phyloP scores from a whole-genome alignment of 2,888 invertebrate genomes.

The Drosophila phalerata region DNA sequence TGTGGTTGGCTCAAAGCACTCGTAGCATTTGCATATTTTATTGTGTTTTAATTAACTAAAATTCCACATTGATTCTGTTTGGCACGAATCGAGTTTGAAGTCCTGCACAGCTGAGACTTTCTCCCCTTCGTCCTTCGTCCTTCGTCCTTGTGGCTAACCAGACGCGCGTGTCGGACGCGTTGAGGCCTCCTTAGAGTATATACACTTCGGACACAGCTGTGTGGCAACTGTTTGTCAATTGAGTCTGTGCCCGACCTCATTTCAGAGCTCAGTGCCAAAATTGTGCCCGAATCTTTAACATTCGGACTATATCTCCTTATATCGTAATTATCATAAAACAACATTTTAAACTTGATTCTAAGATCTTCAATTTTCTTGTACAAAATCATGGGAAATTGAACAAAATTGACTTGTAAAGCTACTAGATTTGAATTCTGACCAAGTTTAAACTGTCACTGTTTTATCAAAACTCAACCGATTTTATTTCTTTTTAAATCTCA shows the following conservation, averaged over 20 bases:
- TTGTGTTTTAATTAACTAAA: conserved; percentile 77
- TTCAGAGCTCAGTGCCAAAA: conserved; percentile 1
- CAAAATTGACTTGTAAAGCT: too few relatives aligned
- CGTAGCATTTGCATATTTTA: conserved; percentile 72
- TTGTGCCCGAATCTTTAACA: neutral
- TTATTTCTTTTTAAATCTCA: too few relatives aligned
- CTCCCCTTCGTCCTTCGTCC: conserved; percentile 3
- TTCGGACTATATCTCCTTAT: too few relatives aligned
- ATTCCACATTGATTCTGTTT: conserved; percentile 51
- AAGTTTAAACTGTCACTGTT: too few relatives aligned
- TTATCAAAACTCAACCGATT: too few relatives aligned
- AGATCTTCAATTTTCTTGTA: too few relatives aligned
- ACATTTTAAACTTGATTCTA: too few relatives aligned
- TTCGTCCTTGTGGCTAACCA: conserved; percentile 27
- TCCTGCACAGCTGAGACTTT: conserved; percentile 21
- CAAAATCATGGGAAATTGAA: too few relatives aligned
- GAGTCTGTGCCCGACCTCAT: conserved; percentile 29
- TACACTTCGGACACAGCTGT: conserved; percentile 33
- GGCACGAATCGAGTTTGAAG: conserved; percentile 26
- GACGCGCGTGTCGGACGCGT: conserved; percentile 39
- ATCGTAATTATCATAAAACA: too few relatives aligned
- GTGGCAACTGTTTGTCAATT: conserved; percentile 46
- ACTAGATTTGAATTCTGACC: too few relatives aligned
- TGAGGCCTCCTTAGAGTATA: conserved; percentile 15
- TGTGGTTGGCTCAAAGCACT: conserved; percentile 41